Evolutionary conservation across 2,888 invertebrate genomes (phyloP), one percentile per base, ranked within the genome.

Genomic region (Leucozona laternaria): DNA sequence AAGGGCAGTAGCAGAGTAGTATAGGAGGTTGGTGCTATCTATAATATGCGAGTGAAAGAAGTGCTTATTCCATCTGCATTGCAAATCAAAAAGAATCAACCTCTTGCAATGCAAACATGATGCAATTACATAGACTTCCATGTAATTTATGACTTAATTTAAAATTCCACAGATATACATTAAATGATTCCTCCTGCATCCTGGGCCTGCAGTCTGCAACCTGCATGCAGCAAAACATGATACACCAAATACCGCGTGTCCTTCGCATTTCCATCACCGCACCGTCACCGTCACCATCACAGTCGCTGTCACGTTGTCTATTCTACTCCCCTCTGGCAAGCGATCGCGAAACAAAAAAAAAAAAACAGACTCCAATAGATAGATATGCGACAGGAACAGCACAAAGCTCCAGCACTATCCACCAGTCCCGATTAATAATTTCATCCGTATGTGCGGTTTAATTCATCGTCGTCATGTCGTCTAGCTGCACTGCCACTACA

Each of bases 71-170:
- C 76, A 80, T 85, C 84, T 85, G 84, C 84, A 85, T 80, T 77
- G 55, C 80, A 77, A 80, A 85, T 80, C 76, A 85, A 72, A 85
- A 77, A 68, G 80, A 68, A 85, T 66, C 80, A 66, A 72, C 76
- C 71, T 80, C 53, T 20, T 37, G 64, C 50, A 85, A 72, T 72
- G 84, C 71, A 85, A 85, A 85, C 84, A 80, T 77, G 84, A 85
- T 71, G 80, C 84, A 85, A 85, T 85, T 85, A 84, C 80, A 85
- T 85, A 71, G 80, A 80, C 72, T 80, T 77, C 76, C 84, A 85
- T 76, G 84, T 85, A 80, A 84, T 85, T 85, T 85, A 85, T 85
- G 84, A 85, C 80, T 85, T 85, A 85, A 85, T 85, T 85, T 85
- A 85, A 80, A 85, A 85, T 85, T 80, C 84, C 84, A 80, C 76